Evolutionary conservation across 2,113 vertebrate species (phyloP).

Genomic region (Chloroceryle aenea): DNA sequence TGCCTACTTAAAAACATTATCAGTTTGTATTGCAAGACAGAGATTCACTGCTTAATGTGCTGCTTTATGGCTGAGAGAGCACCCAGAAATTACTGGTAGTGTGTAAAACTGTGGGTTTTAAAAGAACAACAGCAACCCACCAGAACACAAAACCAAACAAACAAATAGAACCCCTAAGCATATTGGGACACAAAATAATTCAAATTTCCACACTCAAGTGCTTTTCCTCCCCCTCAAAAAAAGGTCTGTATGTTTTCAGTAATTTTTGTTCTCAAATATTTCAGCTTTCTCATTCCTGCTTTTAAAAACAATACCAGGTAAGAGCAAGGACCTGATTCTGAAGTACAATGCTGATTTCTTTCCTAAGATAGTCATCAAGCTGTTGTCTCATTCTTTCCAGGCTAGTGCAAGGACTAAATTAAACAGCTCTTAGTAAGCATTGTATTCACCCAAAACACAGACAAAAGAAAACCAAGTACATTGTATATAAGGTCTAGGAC

Average conservation of each 20-base stretch:
- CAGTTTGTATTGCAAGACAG: not conserved
- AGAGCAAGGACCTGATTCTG: not conserved
- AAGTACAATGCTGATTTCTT: not conserved
- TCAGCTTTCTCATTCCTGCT: not conserved
- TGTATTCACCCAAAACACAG: not conserved
- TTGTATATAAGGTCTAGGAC: not conserved
- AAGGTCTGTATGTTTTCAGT: not conserved
- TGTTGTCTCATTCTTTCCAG: not conserved
- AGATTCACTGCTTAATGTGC: not conserved
- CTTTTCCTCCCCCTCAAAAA: not conserved
- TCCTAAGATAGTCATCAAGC: not conserved
- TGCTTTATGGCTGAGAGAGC: not conserved
- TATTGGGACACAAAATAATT: not conserved
- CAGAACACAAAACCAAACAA: not conserved
- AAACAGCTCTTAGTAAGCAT: conserved; percentile 8
- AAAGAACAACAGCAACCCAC: not conserved
- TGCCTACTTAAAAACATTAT: not conserved
- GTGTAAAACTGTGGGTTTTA: not conserved
- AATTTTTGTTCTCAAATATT: not conserved
- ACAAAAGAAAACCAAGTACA: not conserved
- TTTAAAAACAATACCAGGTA: not conserved
- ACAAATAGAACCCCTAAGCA: not conserved
- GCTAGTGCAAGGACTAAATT: not conserved
- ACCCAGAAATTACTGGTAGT: not conserved
- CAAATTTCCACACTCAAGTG: not conserved